A percentile compares a stretch with the other conserved stretches of the same genome.
Evolutionary conservation across 2,888 invertebrate genomes (phyloP).

Genomic region (Ichneumoninae sp.): DNA sequence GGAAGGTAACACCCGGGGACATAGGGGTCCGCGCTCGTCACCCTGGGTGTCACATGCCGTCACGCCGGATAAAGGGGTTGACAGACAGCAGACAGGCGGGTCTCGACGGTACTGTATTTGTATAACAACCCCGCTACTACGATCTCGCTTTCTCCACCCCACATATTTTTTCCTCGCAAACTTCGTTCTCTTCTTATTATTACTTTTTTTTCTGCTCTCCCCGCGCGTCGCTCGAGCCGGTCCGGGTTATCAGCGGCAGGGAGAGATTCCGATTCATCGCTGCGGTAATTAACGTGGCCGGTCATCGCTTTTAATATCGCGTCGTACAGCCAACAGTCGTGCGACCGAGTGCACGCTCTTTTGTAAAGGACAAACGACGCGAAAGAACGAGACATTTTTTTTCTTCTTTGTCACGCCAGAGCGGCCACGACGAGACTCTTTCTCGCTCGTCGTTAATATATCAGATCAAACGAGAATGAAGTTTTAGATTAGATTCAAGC

Average conservation of each 20-base stretch:
- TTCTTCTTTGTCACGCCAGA: constrained; percentile 36
- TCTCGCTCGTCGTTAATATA: constrained; percentile 68
- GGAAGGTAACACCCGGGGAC: constrained; percentile 32
- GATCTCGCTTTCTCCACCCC: neutral
- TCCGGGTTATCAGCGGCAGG: neutral
- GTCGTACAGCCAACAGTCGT: constrained; percentile 40
- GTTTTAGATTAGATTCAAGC: constrained; percentile 78
- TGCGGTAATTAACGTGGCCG: constrained; percentile 38
- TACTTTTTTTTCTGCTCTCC: constrained; percentile 35
- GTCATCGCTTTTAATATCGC: constrained; percentile 46
- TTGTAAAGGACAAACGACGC: constrained; percentile 17
- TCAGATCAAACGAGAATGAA: constrained; percentile 78
- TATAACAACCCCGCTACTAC: constrained; percentile 51
- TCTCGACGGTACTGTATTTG: constrained; percentile 53
- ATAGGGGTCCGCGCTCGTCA: constrained; percentile 46
- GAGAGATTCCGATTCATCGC: constrained; percentile 13
- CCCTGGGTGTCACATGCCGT: constrained; percentile 63
- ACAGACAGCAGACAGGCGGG: constrained; percentile 59
- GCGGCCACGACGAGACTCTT: constrained; percentile 48
- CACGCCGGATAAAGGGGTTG: constrained; percentile 64
- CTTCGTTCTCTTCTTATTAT: constrained; percentile 48
- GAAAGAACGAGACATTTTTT: constrained; percentile 24
- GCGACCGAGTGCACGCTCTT: constrained; percentile 11
- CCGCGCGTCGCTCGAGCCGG: neutral
- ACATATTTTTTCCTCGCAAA: constrained; percentile 57